Conservation (phyloP, 2,113 vertebrate genomes). For the Heliornis fulica region DNA sequence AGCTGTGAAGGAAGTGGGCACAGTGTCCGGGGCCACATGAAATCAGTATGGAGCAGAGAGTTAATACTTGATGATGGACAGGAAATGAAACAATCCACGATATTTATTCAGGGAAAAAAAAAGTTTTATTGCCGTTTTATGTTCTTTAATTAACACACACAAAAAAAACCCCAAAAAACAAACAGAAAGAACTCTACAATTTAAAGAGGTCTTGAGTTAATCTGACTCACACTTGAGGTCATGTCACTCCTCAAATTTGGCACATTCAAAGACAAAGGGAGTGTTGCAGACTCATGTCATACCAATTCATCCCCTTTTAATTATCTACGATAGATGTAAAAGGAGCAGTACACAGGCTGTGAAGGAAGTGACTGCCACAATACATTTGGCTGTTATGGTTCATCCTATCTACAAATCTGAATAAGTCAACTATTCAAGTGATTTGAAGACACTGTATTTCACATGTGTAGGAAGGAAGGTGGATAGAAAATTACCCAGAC, state of each 20-base stretch:
- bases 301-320: neutral
- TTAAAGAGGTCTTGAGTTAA: neutral
- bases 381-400: neutral
- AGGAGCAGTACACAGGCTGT: neutral
- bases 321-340: neutral
- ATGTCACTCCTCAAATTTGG: no score
- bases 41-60: neutral
- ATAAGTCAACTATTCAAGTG: neutral
- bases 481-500: neutral
- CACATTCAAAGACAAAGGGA: neutral
- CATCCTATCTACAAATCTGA: neutral
- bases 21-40: neutral
- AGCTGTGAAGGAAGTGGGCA: neutral
- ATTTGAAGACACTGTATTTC: neutral
- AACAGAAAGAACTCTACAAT: neutral
- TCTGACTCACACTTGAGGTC: neutral
- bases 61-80: neutral
- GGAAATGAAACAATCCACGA: neutral
- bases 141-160: neutral
- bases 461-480: neutral
- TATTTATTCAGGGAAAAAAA: neutral
- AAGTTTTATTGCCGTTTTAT: neutral
- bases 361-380: neutral
- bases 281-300: neutral
- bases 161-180: no score